Base-by-base conservation (phyloP, 2,113 vertebrate genomes). In the Ophiodon elongatus region DNA sequence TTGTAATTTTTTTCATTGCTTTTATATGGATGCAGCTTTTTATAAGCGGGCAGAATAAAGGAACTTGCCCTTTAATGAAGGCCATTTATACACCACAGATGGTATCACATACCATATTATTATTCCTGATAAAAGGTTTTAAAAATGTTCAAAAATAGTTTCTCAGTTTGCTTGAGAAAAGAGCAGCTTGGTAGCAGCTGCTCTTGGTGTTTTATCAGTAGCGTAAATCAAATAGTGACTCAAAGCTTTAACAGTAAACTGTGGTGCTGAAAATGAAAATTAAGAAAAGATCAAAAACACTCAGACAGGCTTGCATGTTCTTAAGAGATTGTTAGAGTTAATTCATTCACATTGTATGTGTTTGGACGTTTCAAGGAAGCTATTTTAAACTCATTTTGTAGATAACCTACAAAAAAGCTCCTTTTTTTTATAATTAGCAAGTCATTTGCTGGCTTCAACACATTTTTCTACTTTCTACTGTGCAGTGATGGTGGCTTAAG, bases 391-490 rank as follows among this genome's bases (percentile, higher is more conserved):
- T 88, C 31, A 83, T 92, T 92, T 89, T 71, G 88, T 85, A 81
- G 90, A 91, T 90, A 92, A 85, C 76, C 74, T 19, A 85, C 29
- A 76, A 84, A 91, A 88, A 71, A 13, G 31, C 29, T 23, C n/a
- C n/a, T 68, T 27, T 81, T 89, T 88, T 67, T 71, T 80, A 90
- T 94, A 87, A 94, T 92, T 93, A 93, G 88, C 82, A 89, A 88
- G 85, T 88, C 65, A 88, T 94, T 93, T 90, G 79, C 86, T 82
- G 88, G 91, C 91, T 80, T 79, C 78, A 86, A 88, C 93, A 94
- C 79, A 93, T 91, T 95, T 92, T 92, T 91, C 85, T 89, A 84
- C 88, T 93, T 92, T 91, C 67, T 93, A 88, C 73, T 91, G 83
- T 47, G 79, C 87, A 72, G 80, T 85, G 86, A 88, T 89, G 91